These are phyloP conservation scores for Drosophila pandora DNA, from an alignment of 1,140 invertebrate species.

Conservation along the genomic window DNA sequence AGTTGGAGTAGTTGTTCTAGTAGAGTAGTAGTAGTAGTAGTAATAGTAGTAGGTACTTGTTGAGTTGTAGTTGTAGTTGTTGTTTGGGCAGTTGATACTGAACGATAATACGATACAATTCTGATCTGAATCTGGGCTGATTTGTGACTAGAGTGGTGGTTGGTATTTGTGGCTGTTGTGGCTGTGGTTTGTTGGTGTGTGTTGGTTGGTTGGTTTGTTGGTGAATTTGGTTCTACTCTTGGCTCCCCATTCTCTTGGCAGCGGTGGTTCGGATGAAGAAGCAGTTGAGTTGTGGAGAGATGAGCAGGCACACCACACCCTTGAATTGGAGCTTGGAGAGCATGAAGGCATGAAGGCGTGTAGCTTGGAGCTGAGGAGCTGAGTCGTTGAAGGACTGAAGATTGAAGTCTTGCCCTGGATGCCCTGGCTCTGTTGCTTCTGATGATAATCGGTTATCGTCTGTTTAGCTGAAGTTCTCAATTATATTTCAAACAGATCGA, in stretches of 20 bases:
- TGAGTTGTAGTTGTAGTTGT: conserved; percentile 22
- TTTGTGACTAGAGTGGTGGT: conserved; percentile 43
- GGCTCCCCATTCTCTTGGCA: conserved; percentile 17
- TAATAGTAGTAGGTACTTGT: conserved; percentile 26
- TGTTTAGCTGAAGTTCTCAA: conserved; percentile 27
- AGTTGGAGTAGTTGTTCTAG: conserved; percentile 24
- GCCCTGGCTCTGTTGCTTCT: conserved; percentile 36
- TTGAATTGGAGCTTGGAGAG: neutral
- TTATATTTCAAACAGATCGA: conserved; percentile 15
- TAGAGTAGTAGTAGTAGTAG: conserved; percentile 21
- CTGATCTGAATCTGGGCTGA: conserved; percentile 30
- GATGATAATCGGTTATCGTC: conserved; percentile 31
- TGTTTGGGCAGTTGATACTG: neutral
- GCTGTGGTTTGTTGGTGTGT: conserved; percentile 43
- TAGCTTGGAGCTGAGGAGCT: conserved; percentile 20
- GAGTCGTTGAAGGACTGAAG: conserved; percentile 19
- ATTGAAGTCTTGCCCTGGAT: conserved; percentile 13
- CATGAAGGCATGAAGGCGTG: no score
- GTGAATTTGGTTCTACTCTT: conserved; percentile 33
- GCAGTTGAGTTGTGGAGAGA: conserved; percentile 50
- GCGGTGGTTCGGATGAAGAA: conserved; percentile 54
- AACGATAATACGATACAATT: conserved; percentile 42
- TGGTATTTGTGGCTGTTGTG: conserved; percentile 21
- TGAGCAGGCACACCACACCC: conserved; percentile 28
- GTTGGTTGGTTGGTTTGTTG: conserved; percentile 29